Percentiles rank a stretch among this genome's conserved stretches.
These are phyloP conservation scores for Frieseomelitta varia DNA, from an alignment of 1,140 invertebrate species.

Conservation along the genomic window DNA sequence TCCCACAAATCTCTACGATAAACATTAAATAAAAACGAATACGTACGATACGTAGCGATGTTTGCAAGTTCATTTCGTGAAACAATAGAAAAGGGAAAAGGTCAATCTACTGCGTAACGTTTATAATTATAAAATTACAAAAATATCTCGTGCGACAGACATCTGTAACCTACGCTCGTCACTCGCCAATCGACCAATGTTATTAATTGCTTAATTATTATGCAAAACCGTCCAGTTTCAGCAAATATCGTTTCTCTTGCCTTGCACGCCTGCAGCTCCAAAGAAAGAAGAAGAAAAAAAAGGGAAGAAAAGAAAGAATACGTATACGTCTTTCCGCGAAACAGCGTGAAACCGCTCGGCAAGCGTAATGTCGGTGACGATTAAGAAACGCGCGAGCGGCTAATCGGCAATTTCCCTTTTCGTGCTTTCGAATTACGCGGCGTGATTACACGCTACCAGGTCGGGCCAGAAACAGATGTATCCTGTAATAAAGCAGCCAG, in stretches of 20 bases:
- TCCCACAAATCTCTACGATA: neutral
- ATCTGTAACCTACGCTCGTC: neutral
- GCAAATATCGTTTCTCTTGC: neutral
- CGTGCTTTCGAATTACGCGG: constrained; percentile 74
- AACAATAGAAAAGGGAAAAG: no score
- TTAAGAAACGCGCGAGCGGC: constrained; percentile 66
- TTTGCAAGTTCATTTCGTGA: no score
- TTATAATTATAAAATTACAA: neutral
- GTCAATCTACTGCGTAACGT: neutral
- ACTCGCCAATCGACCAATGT: neutral
- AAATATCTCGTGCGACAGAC: neutral
- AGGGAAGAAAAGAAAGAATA: no score
- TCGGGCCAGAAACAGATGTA: constrained; percentile 69
- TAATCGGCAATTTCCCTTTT: constrained; percentile 74
- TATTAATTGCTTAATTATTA: neutral
- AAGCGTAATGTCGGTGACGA: constrained; percentile 52
- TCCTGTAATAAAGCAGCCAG: constrained; percentile 71
- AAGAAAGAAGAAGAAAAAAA: neutral
- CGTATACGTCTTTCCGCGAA: constrained; percentile 2
- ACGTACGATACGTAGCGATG: no score
- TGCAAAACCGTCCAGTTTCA: neutral
- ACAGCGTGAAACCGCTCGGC: constrained; percentile 13
- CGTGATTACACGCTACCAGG: constrained; percentile 70
- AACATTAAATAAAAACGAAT: neutral
- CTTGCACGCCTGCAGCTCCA: neutral